phyloP scores from a whole-genome alignment of 2,888 invertebrate genomes.

The Melitaea athalia region DNA sequence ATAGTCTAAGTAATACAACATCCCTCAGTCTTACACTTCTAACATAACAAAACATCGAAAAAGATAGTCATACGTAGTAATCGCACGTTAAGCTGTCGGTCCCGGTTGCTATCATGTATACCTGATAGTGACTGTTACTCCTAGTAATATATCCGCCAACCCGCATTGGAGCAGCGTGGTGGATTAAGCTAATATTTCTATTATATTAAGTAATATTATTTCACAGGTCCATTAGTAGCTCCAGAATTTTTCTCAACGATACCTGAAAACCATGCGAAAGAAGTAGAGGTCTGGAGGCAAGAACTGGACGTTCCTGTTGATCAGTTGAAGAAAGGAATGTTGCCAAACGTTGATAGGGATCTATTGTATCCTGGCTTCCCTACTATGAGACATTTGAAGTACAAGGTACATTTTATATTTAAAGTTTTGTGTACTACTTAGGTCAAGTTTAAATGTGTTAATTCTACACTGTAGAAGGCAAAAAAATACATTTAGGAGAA shows the following conservation, averaged over 20 bases:
- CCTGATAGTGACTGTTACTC: no score
- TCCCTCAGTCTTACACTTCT: no score
- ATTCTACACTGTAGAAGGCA: no score
- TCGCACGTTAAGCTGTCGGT: no score
- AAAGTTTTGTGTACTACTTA: neutral
- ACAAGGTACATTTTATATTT: constrained; percentile 83
- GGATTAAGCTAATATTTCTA: neutral
- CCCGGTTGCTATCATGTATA: no score
- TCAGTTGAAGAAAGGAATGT: constrained; percentile 86
- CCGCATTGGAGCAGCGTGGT: no score
- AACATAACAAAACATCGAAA: no score
- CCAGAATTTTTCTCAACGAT: constrained; percentile 85
- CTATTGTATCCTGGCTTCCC: constrained; percentile 95
- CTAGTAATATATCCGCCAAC: no score
- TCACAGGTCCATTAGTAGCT: constrained; percentile 67
- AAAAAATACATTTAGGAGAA: no score
- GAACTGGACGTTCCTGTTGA: constrained; percentile 82
- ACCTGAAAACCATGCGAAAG: constrained; percentile 80
- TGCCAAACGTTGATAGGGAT: constrained; percentile 85
- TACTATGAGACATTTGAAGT: constrained; percentile 91
- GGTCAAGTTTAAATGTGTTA: no score
- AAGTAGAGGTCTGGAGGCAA: constrained; percentile 74
- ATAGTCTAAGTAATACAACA: no score
- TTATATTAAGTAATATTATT: neutral
- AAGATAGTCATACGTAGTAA: no score